Percentiles rank a stretch among this genome's conserved stretches.
phyloP scores from a whole-genome alignment of 2,888 invertebrate genomes.

The Papilio demoleus region DNA sequence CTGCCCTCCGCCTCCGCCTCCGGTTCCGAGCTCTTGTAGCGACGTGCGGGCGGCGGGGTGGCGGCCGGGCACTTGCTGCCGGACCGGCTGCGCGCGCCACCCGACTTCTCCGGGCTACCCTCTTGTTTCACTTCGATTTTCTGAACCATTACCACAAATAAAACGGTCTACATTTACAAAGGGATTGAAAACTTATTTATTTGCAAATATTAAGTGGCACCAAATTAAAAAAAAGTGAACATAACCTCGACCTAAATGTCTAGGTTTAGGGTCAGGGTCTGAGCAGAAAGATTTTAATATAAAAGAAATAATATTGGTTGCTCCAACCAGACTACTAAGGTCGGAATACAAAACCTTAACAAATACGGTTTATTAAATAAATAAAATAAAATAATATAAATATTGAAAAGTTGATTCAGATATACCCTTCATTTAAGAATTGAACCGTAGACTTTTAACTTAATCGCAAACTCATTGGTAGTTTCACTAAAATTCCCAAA shows the following conservation, averaged over 20 bases:
- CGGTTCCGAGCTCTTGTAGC: conserved; percentile 65
- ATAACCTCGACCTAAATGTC: neutral
- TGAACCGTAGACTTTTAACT: too few relatives aligned
- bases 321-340: neutral
- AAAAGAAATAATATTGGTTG: neutral
- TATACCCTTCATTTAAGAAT: too few relatives aligned
- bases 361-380: too few relatives aligned
- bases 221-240: neutral
- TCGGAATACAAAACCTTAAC: too few relatives aligned
- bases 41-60: conserved; percentile 68
- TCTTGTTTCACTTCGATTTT: conserved; percentile 79
- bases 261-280: neutral
- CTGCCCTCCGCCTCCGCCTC: conserved; percentile 71
- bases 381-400: too few relatives aligned
- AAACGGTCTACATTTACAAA: neutral
- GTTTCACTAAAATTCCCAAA: too few relatives aligned
- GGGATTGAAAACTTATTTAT: neutral
- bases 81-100: conserved; percentile 61
- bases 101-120: conserved; percentile 72
- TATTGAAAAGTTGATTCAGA: too few relatives aligned
- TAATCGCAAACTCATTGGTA: too few relatives aligned
- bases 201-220: neutral
- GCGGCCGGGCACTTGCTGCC: conserved; percentile 65
- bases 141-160: conserved; percentile 49
- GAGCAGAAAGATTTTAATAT: neutral